Evolutionary conservation across 1,140 invertebrate species (phyloP), one percentile per base, ranked within the genome.

Genomic region (Apocrypta bakeri): DNA sequence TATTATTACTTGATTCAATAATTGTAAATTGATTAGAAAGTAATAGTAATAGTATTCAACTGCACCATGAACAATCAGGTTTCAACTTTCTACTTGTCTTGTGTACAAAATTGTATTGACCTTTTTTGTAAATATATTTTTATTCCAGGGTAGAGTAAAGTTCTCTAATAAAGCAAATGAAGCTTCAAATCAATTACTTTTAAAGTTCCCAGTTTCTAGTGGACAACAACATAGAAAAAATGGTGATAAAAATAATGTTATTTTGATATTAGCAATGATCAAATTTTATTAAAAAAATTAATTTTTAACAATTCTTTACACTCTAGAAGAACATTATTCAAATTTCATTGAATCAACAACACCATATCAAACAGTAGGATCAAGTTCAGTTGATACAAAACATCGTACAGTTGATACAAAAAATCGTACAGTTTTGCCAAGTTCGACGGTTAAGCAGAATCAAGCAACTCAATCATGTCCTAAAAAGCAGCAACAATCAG

Each of bases 121-220:
- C 2, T 4, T 37, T 4, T 4, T 9, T 37, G 33, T 27, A 87
- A 61, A 48, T 33, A 69, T 90, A 12, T 90, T 24, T 21, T 68
- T 90, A 56, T 17, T 90, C 17, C 90, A 97, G 94, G 97, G 97
- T 92, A 95, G 97, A 0, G 96, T 96, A 25, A 96, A 97, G 42
- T 91, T 98, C 21, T 96, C 97, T 33, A 94, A 97, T 86, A 94
- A 97, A 89, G 95, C 96, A 1, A 94, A 96, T 33, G 97, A 97
- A 87, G 92, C 93, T 40, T 93, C 94, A 29, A 93, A 93, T 86
- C 91, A 94, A 63, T 92, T 99, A 37, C 93, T 97, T 24, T 93
- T 97, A 48, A 96, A 98, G 88, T 99, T 98, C 92, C 98, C 98
- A 2, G 98, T 99, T 11, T 99, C 98, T 0, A 98, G 97, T 88